Evolutionary conservation across 2,888 invertebrate species (phyloP).

Genomic region (Tipula helvola): DNA sequence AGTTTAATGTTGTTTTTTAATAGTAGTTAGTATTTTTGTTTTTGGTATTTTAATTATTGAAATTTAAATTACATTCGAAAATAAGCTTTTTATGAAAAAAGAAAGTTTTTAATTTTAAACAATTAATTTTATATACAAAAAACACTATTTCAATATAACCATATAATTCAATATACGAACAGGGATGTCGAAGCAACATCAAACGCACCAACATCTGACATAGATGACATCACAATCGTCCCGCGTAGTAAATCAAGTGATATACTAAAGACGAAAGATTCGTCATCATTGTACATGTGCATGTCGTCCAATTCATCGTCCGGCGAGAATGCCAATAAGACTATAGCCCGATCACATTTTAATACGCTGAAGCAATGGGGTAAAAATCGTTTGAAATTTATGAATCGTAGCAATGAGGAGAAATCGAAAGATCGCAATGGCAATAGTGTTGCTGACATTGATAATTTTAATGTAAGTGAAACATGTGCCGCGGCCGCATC

Average conservation of each 20-base stretch:
- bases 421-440: slow-evolving; percentile 20
- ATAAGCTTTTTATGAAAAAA: neutral
- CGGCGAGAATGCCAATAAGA: slow-evolving; percentile 25
- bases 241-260: slow-evolving; percentile 64
- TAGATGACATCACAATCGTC: slow-evolving; percentile 30
- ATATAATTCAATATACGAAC: neutral
- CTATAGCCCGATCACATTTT: slow-evolving; percentile 52
- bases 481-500: slow-evolving; percentile 38
- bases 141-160: neutral
- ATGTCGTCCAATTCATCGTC: slow-evolving; percentile 19
- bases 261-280: slow-evolving; percentile 50
- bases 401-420: slow-evolving; percentile 43
- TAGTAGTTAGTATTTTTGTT: neutral
- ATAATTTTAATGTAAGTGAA: slow-evolving; percentile 53
- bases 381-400: slow-evolving; percentile 60
- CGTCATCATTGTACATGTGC: slow-evolving; percentile 23
- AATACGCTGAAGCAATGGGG: slow-evolving; percentile 79
- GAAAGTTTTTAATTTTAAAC: neutral
- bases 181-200: slow-evolving; percentile 7
- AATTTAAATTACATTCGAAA: neutral
- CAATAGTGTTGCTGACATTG: slow-evolving; percentile 37
- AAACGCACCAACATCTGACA: slow-evolving; percentile 9
- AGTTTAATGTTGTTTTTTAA: neutral
- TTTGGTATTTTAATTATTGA: neutral
- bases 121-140: neutral